These are phyloP conservation scores for Anthonomus grandis DNA, from an alignment of 1,140 invertebrate species.

Conservation along the genomic window DNA sequence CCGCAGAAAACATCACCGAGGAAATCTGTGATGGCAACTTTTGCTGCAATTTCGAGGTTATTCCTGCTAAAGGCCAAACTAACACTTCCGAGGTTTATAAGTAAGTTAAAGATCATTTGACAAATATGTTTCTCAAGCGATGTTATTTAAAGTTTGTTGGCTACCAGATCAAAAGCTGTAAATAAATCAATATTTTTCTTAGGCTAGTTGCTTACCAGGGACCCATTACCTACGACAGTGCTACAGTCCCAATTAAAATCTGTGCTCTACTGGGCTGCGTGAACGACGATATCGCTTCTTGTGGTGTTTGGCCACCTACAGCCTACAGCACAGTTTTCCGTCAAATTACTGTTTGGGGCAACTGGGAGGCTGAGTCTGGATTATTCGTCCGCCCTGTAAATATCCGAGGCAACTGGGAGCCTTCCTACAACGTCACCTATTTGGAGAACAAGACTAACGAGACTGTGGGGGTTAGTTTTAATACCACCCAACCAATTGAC, in stretches of 20 bases:
- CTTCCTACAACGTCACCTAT: slow-evolving; percentile 25
- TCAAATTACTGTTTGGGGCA: slow-evolving; percentile 24
- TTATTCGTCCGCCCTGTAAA: slow-evolving; percentile 27
- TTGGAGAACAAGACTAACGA: slow-evolving; percentile 5
- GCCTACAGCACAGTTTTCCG: slow-evolving; percentile 23
- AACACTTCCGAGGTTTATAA: slow-evolving; percentile 24
- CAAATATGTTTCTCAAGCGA: background rate
- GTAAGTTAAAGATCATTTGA: too few species aligned
- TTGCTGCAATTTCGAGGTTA: slow-evolving; percentile 33
- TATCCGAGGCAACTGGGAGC: slow-evolving; percentile 15
- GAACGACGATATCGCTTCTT: slow-evolving; percentile 19
- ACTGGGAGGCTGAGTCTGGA: slow-evolving; percentile 3
- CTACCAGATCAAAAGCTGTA: too few species aligned
- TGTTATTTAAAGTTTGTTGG: slow-evolving; percentile 5
- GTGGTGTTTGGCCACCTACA: slow-evolving; percentile 16
- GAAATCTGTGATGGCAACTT: slow-evolving; percentile 23
- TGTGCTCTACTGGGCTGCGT: slow-evolving; percentile 28
- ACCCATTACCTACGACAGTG: background rate
- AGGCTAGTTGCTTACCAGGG: slow-evolving; percentile 30
- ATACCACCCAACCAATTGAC: background rate
- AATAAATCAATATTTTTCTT: background rate
- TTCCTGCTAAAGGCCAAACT: background rate
- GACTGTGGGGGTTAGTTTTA: slow-evolving; percentile 13
- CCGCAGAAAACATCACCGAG: slow-evolving; percentile 16
- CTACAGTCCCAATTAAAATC: slow-evolving; percentile 13